Evolutionary conservation across 2,113 vertebrate species (phyloP).

Genomic region (Emydocephalus ijimae): DNA sequence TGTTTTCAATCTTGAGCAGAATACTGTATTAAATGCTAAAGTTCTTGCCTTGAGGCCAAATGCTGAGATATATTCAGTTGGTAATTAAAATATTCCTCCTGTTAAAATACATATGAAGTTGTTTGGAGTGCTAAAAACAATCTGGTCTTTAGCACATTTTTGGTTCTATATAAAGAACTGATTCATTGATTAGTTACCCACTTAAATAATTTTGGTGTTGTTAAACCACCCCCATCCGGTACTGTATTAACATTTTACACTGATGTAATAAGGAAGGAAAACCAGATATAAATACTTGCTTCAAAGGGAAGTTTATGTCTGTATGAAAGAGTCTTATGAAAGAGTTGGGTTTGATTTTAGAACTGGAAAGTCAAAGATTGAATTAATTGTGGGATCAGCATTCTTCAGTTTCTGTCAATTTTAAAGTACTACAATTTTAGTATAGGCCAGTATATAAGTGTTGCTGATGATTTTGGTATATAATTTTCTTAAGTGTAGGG

Average conservation of each 20-base stretch:
- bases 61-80: not conserved
- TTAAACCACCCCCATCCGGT: not conserved
- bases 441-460: conserved; percentile 28
- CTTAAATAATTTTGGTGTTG: not conserved
- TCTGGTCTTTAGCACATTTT: conserved; percentile 33
- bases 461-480: conserved; percentile 25
- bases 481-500: not conserved
- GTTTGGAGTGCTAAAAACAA: conserved; percentile 34
- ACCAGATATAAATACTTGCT: conserved; percentile 37
- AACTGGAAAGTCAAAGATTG: conserved; percentile 34
- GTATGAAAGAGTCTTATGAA: conserved; percentile 34
- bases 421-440: not conserved
- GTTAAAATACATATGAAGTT: not conserved
- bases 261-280: conserved; percentile 57
- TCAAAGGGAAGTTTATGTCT: conserved; percentile 41
- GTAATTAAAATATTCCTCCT: conserved; percentile 8
- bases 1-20: not conserved
- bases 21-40: not conserved
- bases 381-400: conserved; percentile 35
- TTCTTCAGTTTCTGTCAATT: conserved; percentile 28
- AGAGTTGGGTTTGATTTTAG: conserved; percentile 5
- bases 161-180: conserved; percentile 50
- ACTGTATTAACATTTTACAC: not conserved
- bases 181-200: conserved; percentile 39
- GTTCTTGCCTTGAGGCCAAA: not conserved